Evolutionary conservation across 2,888 invertebrate genomes (phyloP).

Genomic region (Cybosia mesomella): DNA sequence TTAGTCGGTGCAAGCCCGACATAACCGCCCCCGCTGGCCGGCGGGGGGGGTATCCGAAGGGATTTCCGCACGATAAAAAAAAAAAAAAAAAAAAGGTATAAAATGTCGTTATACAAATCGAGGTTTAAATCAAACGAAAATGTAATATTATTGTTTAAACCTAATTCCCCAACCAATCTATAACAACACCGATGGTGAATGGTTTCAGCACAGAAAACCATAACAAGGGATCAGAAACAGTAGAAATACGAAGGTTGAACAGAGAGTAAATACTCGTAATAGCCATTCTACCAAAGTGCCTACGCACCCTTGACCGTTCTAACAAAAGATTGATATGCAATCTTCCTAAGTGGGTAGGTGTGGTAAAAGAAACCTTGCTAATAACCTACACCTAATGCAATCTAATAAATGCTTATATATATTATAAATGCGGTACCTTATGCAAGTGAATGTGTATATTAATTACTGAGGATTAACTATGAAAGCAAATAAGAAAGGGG

Average conservation of each 20-base stretch:
- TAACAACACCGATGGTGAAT: background rate
- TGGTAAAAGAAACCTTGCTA: constrained; percentile 1
- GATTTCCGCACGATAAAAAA: too few species aligned
- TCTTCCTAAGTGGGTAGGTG: background rate
- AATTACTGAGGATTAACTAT: background rate
- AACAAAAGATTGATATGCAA: background rate
- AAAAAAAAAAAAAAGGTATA: too few species aligned
- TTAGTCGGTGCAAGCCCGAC: too few species aligned
- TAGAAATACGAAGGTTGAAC: background rate
- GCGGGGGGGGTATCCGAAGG: too few species aligned
- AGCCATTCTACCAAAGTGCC: background rate
- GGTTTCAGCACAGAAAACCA: background rate
- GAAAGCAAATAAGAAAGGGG: too few species aligned
- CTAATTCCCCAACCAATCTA: background rate
- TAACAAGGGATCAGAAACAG: background rate
- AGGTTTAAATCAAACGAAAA: too few species aligned
- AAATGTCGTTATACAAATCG: too few species aligned
- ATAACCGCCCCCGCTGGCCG: too few species aligned
- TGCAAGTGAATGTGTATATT: background rate
- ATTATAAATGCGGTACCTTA: too few species aligned
- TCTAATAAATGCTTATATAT: background rate
- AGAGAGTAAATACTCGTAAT: background rate
- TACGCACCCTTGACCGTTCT: constrained; percentile 12
- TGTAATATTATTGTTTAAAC: too few species aligned
- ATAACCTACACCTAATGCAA: background rate